Percentiles rank a stretch among this genome's conserved stretches.
These are phyloP conservation scores for Eriocheir sinensis DNA, from an alignment of 1,140 invertebrate genomes.

Conservation along the genomic window DNA sequence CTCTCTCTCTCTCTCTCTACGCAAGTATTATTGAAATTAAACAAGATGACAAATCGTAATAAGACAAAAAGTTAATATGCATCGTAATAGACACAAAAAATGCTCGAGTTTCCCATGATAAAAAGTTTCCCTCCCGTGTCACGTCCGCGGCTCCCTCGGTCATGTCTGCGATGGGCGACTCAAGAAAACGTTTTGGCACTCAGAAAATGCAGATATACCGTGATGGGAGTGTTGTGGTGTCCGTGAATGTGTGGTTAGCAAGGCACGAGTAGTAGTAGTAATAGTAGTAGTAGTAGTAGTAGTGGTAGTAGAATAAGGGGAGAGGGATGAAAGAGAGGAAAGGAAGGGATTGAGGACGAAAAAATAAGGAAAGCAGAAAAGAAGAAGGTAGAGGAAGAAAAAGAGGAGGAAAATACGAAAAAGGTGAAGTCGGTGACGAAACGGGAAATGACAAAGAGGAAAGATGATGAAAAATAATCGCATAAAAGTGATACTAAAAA, in stretches of 20 bases:
- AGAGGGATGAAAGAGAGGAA: background rate
- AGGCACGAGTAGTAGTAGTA: background rate
- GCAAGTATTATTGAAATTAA: background rate
- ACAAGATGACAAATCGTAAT: background rate
- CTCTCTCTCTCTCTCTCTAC: too few relatives aligned
- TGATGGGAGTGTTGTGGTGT: background rate
- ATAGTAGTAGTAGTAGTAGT: slow-evolving; percentile 11
- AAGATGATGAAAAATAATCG: background rate
- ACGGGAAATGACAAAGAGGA: too few relatives aligned
- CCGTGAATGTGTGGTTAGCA: background rate
- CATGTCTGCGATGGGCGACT: background rate
- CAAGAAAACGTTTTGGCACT: background rate
- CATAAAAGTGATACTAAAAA: too few relatives aligned
- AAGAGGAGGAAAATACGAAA: background rate
- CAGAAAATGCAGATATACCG: background rate
- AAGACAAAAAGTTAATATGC: background rate
- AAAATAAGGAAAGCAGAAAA: background rate
- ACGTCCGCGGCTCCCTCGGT: background rate
- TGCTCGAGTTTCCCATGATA: too few relatives aligned
- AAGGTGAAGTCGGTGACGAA: too few relatives aligned
- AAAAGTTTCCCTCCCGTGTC: background rate
- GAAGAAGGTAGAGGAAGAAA: background rate
- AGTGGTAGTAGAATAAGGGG: background rate
- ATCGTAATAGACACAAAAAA: too few relatives aligned
- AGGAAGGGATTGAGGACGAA: background rate